These are phyloP conservation scores for Lymantria dispar DNA, from an alignment of 2,888 invertebrate genomes.

Conservation along the genomic window DNA sequence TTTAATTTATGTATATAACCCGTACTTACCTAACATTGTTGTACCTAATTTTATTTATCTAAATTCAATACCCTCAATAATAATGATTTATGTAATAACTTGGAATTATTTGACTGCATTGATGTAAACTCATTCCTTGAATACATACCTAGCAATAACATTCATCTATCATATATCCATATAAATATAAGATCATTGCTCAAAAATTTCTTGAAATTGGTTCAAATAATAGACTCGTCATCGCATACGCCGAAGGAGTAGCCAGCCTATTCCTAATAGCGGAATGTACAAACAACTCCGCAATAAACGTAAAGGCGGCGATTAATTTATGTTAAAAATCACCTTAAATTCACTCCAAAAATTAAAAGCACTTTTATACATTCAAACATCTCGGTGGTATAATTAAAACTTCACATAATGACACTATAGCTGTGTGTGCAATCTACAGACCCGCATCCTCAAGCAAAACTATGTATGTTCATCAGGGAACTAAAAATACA, in stretches of 20 bases:
- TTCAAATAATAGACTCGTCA: not conserved
- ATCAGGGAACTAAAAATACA: not conserved
- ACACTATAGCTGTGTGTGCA: not conserved
- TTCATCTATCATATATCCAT: not conserved
- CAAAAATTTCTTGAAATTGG: not conserved
- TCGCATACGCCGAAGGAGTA: not conserved
- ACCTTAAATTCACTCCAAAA: not conserved
- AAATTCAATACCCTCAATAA: not conserved
- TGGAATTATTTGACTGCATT: not conserved
- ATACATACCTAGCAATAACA: not conserved
- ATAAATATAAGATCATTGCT: conserved; percentile 1
- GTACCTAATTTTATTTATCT: not conserved
- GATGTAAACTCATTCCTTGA: not conserved
- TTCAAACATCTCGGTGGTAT: not conserved
- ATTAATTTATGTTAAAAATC: no score
- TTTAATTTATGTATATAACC: not conserved
- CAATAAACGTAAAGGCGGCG: no score
- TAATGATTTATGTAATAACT: no score
- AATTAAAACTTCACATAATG: not conserved
- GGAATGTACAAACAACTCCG: not conserved
- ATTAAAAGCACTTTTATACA: not conserved
- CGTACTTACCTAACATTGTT: not conserved
- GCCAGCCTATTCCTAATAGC: not conserved
- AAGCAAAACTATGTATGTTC: not conserved
- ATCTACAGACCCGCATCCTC: not conserved